phyloP scores from a whole-genome alignment of 2,797 vertebrate genomes.

The Enoplosus armatus region DNA sequence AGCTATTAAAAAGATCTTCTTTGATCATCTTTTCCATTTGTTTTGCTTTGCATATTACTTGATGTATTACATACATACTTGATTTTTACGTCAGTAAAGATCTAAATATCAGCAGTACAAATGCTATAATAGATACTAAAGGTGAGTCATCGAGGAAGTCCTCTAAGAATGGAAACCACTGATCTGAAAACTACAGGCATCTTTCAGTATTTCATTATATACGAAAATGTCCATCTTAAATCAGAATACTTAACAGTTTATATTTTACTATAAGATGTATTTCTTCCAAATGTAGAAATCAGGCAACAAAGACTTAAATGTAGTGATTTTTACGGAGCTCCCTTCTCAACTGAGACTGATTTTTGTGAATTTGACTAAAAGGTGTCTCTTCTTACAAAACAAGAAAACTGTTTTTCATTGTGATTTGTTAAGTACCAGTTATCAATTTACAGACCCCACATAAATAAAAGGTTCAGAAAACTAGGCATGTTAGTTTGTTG shows the following conservation, averaged over 20 bases:
- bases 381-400: too few species aligned
- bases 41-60: neutral
- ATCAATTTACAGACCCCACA: neutral
- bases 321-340: neutral
- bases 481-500: neutral
- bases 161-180: neutral
- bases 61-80: neutral
- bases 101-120: conserved; percentile 3
- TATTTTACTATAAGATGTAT: neutral
- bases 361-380: neutral
- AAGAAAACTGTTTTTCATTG: neutral
- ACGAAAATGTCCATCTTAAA: neutral
- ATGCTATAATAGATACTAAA: neutral
- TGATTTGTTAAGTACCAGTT: neutral
- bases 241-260: neutral
- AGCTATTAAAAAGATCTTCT: neutral
- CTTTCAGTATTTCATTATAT: neutral
- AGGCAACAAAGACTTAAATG: neutral
- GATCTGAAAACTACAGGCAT: neutral
- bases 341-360: neutral
- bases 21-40: neutral
- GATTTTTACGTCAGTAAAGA: conserved; percentile 15
- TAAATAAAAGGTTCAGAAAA: neutral
- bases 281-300: conserved; percentile 1
- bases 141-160: neutral